A percentile compares a stretch with the other conserved stretches of the same genome.
Evolutionary conservation across 2,113 vertebrate genomes (phyloP).

Genomic region (Clarias batrachus): DNA sequence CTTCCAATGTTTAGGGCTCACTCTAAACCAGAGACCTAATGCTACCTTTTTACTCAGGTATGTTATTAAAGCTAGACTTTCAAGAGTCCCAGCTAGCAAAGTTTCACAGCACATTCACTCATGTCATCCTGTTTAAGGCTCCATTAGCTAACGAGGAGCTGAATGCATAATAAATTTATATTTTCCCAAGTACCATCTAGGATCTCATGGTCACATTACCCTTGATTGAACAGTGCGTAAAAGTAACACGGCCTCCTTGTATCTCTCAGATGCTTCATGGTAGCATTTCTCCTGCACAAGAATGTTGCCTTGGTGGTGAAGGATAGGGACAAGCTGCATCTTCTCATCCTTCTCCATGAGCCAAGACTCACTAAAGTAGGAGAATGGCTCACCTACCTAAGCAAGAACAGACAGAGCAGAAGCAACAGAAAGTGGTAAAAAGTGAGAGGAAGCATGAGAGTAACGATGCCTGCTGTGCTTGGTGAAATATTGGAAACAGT

Average conservation of each 20-base stretch:
- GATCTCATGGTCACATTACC: slow-evolving; percentile 60
- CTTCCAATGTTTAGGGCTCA: not conserved
- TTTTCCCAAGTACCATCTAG: not conserved
- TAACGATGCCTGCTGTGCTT: not conserved
- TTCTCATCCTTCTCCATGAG: slow-evolving; percentile 89
- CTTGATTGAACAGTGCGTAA: slow-evolving; percentile 82
- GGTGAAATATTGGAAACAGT: slow-evolving; percentile 29
- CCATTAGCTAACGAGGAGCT: no score
- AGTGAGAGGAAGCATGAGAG: not conserved
- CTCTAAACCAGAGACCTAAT: not conserved
- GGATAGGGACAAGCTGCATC: slow-evolving; percentile 72
- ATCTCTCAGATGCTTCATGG: slow-evolving; percentile 74
- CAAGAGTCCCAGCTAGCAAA: not conserved
- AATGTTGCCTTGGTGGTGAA: slow-evolving; percentile 81
- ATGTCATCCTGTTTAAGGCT: not conserved
- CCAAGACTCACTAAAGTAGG: slow-evolving; percentile 84
- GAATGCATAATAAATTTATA: not conserved
- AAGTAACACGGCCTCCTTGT: slow-evolving; percentile 85
- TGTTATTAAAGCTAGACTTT: not conserved
- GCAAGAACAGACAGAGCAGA: not conserved
- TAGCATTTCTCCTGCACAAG: slow-evolving; percentile 76
- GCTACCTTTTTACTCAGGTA: not conserved
- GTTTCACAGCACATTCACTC: not conserved
- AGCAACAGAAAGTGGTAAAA: not conserved
- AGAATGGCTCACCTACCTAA: slow-evolving; percentile 82